Evolutionary conservation across 2,888 invertebrate genomes (phyloP).

Genomic region (Mylabris sibirica): DNA sequence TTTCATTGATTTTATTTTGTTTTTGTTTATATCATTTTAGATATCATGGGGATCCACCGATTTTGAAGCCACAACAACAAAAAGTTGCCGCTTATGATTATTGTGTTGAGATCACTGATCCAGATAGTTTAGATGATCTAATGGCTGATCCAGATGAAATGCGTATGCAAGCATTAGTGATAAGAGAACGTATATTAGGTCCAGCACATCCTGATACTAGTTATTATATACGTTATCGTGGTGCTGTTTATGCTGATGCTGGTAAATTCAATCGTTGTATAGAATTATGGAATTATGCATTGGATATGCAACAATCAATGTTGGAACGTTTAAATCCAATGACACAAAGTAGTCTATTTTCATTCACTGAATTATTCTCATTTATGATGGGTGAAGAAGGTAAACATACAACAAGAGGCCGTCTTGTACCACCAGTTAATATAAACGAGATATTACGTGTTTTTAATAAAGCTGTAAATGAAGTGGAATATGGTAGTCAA

Average conservation of each 20-base stretch:
- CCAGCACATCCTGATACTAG: slow-evolving; percentile 97
- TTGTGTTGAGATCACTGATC: slow-evolving; percentile 81
- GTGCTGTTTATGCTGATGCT: slow-evolving; percentile 85
- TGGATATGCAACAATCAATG: slow-evolving; percentile 95
- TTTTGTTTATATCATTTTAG: slow-evolving; percentile 43
- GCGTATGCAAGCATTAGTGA: slow-evolving; percentile 93
- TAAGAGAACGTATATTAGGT: slow-evolving; percentile 87
- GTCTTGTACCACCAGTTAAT: slow-evolving; percentile 76
- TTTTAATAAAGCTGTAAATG: slow-evolving; percentile 81
- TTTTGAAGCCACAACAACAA: slow-evolving; percentile 75
- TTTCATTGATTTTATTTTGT: no score
- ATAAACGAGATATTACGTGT: slow-evolving; percentile 85
- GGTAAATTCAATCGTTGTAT: slow-evolving; percentile 91
- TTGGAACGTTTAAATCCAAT: slow-evolving; percentile 92
- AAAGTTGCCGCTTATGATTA: slow-evolving; percentile 89
- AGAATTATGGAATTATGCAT: slow-evolving; percentile 94
- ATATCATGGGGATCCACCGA: slow-evolving; percentile 65
- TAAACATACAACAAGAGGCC: slow-evolving; percentile 63
- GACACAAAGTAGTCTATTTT: slow-evolving; percentile 93
- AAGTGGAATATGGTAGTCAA: slow-evolving; percentile 73
- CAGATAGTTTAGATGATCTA: slow-evolving; percentile 82
- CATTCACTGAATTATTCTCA: slow-evolving; percentile 93
- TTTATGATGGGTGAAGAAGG: slow-evolving; percentile 93
- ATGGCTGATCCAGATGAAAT: slow-evolving; percentile 94
- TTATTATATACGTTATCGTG: slow-evolving; percentile 87